These are phyloP conservation scores for Sepiola atlantica DNA, from an alignment of 2,888 invertebrate genomes.

Conservation along the genomic window DNA sequence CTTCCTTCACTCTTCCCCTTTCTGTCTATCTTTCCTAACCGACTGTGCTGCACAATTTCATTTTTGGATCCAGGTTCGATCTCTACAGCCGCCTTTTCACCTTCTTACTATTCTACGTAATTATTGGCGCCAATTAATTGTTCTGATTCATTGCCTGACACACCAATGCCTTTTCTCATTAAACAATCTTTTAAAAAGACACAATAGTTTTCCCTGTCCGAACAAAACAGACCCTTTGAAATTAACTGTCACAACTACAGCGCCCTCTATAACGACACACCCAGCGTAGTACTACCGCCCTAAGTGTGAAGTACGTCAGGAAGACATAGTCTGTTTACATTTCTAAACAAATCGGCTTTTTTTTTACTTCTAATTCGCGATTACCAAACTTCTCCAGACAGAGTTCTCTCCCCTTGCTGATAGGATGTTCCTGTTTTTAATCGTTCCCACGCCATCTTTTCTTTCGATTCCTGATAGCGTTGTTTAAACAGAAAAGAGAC, in stretches of 20 bases:
- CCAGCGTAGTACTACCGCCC: not conserved
- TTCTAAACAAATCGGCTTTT: not conserved
- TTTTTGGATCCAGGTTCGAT: no score
- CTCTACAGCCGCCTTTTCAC: no score
- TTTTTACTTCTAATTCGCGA: not conserved
- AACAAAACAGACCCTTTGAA: not conserved
- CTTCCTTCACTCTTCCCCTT: not conserved
- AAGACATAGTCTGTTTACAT: not conserved
- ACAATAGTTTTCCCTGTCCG: not conserved
- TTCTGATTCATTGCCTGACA: no score
- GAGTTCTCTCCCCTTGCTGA: not conserved
- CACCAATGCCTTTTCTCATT: no score
- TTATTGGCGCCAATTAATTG: no score
- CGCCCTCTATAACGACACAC: not conserved
- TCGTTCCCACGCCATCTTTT: not conserved
- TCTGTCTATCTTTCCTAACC: not conserved
- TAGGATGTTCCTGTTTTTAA: not conserved
- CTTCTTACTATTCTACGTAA: no score
- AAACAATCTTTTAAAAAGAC: not conserved
- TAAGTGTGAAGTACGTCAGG: not conserved
- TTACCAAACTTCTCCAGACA: not conserved
- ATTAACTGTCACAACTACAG: not conserved
- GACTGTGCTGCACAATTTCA: no score
- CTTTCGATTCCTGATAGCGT: not conserved
- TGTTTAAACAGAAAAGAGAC: not conserved